Percentiles rank a stretch among this genome's conserved stretches.
Evolutionary conservation across 2,797 vertebrate genomes (phyloP).

Genomic region (Scarus forsteni): DNA sequence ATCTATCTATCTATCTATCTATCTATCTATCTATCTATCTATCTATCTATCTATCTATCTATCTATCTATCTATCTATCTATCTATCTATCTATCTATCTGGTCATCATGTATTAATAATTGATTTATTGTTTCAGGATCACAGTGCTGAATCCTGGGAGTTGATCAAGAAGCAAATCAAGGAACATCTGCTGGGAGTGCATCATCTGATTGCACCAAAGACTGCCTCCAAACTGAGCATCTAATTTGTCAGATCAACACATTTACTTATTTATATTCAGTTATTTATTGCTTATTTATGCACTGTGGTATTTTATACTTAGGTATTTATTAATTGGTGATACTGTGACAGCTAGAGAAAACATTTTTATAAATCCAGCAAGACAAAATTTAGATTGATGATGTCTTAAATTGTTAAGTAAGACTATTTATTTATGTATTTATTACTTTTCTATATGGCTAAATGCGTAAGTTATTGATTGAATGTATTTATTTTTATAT

Average conservation of each 20-base stretch:
- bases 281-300: neutral
- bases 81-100: slow-evolving; percentile 7
- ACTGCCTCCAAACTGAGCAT: neutral
- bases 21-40: slow-evolving; percentile 7
- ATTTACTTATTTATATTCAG: slow-evolving; percentile 5
- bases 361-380: neutral
- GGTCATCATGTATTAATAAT: neutral
- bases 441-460: neutral
- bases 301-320: too few species aligned
- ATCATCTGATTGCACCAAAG: slow-evolving; percentile 39
- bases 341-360: neutral
- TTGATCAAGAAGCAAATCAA: slow-evolving; percentile 59
- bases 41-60: neutral
- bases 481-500: neutral
- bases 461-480: neutral
- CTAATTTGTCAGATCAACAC: neutral
- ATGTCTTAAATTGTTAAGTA: too few species aligned
- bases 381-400: neutral
- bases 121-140: slow-evolving; percentile 44
- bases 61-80: neutral
- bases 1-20: neutral
- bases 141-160: slow-evolving; percentile 72
- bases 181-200: slow-evolving; percentile 34
- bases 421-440: neutral
- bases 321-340: neutral